Percentiles rank a stretch among this genome's conserved stretches.
Conservation (phyloP, 2,888 invertebrate genomes). For the Xanthia icteritia region DNA sequence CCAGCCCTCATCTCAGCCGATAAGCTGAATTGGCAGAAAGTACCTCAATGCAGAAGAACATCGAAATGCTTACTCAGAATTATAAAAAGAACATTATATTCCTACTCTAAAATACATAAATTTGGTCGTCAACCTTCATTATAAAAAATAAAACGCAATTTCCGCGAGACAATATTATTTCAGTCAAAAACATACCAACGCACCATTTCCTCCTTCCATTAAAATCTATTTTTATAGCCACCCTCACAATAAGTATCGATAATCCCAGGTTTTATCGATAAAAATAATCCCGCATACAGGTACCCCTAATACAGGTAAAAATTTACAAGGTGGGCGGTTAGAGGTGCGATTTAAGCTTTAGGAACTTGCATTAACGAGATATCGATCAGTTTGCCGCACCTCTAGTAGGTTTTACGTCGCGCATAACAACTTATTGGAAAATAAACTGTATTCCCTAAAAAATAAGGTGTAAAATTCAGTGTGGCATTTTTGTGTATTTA, state of each 20-base stretch:
- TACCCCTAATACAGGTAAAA: conserved; percentile 68
- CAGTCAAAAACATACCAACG: neutral
- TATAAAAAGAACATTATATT: too few relatives aligned
- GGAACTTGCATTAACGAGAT: conserved; percentile 78
- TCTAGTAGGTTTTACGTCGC: conserved; percentile 11
- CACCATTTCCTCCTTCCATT: conserved; percentile 11
- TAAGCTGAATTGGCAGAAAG: too few relatives aligned
- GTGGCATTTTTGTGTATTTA: neutral
- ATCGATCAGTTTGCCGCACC: conserved; percentile 73
- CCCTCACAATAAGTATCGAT: conserved; percentile 51
- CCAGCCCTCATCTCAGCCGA: neutral
- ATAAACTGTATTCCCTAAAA: fast-evolving
- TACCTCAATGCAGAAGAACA: too few relatives aligned
- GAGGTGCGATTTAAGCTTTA: conserved; percentile 77
- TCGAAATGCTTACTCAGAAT: too few relatives aligned
- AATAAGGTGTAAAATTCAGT: neutral
- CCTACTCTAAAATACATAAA: too few relatives aligned
- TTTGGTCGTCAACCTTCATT: too few relatives aligned
- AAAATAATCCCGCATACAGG: conserved; percentile 52
- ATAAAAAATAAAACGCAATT: conserved; percentile 1
- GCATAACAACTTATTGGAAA: neutral
- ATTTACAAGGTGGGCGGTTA: conserved; percentile 79
- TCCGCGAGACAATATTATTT: neutral
- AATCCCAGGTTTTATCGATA: conserved; percentile 62
- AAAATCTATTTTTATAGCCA: conserved; percentile 21